Base-by-base conservation (phyloP, 2,113 vertebrate genomes). In the Tupaia tana region DNA sequence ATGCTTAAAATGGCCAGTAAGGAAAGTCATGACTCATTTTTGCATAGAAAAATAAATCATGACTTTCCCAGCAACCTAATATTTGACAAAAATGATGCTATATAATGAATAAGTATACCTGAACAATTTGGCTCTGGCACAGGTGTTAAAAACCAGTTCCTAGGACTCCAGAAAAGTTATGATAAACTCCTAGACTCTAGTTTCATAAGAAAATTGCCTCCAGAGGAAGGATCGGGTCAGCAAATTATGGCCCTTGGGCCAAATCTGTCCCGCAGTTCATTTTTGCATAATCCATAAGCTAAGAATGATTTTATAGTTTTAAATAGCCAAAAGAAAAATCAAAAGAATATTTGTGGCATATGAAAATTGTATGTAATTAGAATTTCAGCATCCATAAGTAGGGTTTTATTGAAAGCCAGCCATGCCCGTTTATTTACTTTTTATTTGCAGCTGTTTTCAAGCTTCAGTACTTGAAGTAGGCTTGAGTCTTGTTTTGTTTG, bases 231-330 rank as follows among this genome's bases (percentile, higher is more conserved):
- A n/a, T 63, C 59, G 56, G 13, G 34, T 63, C 59, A 78, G n/a
- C 52, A 74, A 78, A 54, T 66, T 81, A 19, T 14, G 20, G 66
- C 34, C 24, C 20, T 15, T 34, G 34, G 29, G 59, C 1, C 6
- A 82, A 59, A 79, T 94, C 2, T 67, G 64, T n/a, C 59, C 61
- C 7, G 0, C 19, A 66, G 43, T 12, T 24, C 52, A 54, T 59
- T 86, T 73, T 31, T 78, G 5, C 88, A 20, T 43, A 54, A 24
- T 25, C 73, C 31, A 31, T 64, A 59, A 85, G 56, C 20, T 77
- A 63, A 84, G 20, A 66, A 71, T 73, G 52, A 20, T 75, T 93
- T 91, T n/a, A 9, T 70, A 34, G 73, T 77, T 93, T 94, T 66
- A 59, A 92, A 70, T 77, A 54, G 14, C 31, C 83, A 31, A 58